A percentile compares a stretch with the other conserved stretches of the same genome.
phyloP scores from a whole-genome alignment of 2,113 vertebrate species.

The Tonatia bakeri region DNA sequence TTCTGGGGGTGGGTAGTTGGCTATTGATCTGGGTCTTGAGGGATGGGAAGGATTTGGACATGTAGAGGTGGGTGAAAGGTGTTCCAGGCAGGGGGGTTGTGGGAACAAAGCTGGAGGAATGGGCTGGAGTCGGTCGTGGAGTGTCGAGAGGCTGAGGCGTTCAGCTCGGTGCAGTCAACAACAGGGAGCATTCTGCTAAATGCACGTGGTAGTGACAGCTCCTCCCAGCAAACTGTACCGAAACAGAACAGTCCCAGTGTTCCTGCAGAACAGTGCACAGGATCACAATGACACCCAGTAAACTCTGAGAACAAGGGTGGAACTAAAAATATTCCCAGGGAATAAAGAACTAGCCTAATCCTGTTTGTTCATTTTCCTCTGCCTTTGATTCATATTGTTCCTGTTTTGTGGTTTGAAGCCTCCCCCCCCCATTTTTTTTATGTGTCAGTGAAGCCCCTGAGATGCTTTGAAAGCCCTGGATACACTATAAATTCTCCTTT shows the following conservation, averaged over 20 bases:
- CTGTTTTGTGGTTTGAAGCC: neutral
- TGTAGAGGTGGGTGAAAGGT: accelerated
- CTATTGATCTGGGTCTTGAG: neutral
- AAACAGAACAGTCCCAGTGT: neutral
- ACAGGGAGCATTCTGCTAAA: neutral
- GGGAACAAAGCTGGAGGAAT: neutral
- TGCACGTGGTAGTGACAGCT: neutral
- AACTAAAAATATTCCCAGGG: conserved; percentile 42
- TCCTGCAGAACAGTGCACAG: neutral
- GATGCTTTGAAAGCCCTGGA: neutral
- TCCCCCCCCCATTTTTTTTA: too few species aligned
- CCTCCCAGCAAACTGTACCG: neutral
- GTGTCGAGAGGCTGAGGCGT: neutral
- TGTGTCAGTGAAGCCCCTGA: neutral
- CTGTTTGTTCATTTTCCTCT: neutral
- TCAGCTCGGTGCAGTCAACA: neutral
- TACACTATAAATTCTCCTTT: neutral
- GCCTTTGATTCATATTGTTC: conserved; percentile 38
- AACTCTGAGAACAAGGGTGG: conserved; percentile 6
- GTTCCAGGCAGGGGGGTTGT: neutral
- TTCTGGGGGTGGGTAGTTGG: neutral
- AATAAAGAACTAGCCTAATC: neutral
- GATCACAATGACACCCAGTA: neutral
- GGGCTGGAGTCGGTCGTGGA: neutral
- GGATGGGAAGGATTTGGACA: neutral